Conservation (phyloP, 2,888 invertebrate species). For the Hypomecis punctinalis region DNA sequence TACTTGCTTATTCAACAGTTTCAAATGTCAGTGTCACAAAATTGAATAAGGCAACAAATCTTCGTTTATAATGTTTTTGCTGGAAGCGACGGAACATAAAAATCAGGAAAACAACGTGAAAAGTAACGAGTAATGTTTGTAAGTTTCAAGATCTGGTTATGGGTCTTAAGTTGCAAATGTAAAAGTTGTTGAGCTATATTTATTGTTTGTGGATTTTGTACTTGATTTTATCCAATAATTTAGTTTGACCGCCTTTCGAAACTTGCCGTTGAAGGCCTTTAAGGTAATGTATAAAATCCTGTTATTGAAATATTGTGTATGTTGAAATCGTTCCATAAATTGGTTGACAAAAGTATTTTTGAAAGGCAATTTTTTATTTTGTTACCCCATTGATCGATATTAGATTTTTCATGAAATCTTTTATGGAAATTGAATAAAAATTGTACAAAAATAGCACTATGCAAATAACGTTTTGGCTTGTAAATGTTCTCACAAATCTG, state of each 20-base stretch:
- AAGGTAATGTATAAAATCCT: slow-evolving; percentile 7
- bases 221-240: slow-evolving; percentile 15
- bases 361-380: too few relatives aligned
- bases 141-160: background rate
- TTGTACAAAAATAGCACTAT: too few relatives aligned
- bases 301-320: slow-evolving; percentile 13
- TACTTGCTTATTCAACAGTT: slow-evolving; percentile 18
- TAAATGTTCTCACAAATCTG: too few relatives aligned
- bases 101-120: background rate
- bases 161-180: background rate
- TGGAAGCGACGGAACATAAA: background rate
- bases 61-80: slow-evolving; percentile 14
- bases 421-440: too few relatives aligned
- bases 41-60: slow-evolving; percentile 23
- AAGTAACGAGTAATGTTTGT: background rate
- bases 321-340: background rate
- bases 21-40: slow-evolving; percentile 45
- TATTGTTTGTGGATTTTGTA: background rate
- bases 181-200: slow-evolving; percentile 12
- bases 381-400: too few relatives aligned
- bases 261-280: slow-evolving; percentile 23
- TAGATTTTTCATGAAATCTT: too few relatives aligned
- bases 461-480: too few relatives aligned
- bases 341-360: background rate
- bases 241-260: slow-evolving; percentile 31